phyloP scores from a whole-genome alignment of 1,140 invertebrate genomes.

The Periplaneta americana region DNA sequence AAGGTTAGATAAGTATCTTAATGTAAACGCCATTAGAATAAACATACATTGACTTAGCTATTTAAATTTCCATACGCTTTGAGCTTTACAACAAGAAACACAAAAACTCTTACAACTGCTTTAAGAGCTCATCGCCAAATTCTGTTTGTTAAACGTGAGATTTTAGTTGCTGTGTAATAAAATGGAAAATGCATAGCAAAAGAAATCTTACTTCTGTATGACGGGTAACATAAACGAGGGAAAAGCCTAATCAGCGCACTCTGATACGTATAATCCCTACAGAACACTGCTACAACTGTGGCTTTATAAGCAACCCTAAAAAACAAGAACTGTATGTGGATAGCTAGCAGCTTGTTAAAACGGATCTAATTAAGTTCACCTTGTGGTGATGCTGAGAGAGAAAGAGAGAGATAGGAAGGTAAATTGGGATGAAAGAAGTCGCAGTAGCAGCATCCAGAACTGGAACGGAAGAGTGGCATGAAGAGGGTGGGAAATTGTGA shows the following conservation, averaged over 20 bases:
- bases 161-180: not conserved
- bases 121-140: too few relatives aligned
- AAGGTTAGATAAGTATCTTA: too few relatives aligned
- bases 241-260: not conserved
- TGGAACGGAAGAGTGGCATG: not conserved
- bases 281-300: not conserved
- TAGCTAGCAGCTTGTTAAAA: not conserved
- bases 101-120: too few relatives aligned
- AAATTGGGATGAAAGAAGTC: not conserved
- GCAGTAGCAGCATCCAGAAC: not conserved
- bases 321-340: not conserved
- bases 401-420: not conserved
- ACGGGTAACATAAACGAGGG: not conserved
- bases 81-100: too few relatives aligned
- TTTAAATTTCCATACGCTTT: too few relatives aligned
- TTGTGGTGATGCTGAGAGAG: not conserved
- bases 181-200: not conserved
- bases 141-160: not conserved
- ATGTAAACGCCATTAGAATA: too few relatives aligned
- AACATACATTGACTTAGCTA: too few relatives aligned
- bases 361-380: not conserved
- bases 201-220: not conserved
- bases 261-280: not conserved
- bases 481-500: too few relatives aligned
- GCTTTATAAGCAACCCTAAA: not conserved